These are phyloP conservation scores for Toxostoma redivivum DNA, from an alignment of 2,113 vertebrate genomes.

Conservation along the genomic window DNA sequence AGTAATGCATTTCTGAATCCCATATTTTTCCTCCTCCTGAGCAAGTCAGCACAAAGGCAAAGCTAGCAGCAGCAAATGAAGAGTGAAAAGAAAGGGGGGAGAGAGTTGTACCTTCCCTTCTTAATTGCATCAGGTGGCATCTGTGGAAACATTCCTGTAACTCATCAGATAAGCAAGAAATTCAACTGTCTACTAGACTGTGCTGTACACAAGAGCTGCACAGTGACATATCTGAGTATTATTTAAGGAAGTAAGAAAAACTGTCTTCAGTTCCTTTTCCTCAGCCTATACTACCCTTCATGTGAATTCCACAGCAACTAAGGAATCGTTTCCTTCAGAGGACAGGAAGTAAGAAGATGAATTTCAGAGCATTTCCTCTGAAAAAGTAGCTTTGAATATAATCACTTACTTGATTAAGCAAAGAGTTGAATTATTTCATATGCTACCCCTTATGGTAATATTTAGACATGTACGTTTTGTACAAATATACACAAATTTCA, in stretches of 20 bases:
- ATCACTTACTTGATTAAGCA: not conserved
- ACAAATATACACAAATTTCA: not conserved
- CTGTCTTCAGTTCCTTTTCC: not conserved
- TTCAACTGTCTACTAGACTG: not conserved
- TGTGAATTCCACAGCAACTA: not conserved
- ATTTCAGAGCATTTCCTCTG: not conserved
- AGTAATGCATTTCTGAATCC: not conserved
- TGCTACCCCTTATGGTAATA: not conserved
- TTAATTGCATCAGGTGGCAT: not conserved
- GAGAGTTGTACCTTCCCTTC: not conserved
- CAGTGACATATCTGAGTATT: not conserved
- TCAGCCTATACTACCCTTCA: not conserved
- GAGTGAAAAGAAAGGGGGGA: not conserved
- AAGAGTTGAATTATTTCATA: not conserved
- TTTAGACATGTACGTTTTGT: not conserved
- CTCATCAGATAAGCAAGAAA: not conserved
- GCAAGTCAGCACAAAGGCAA: not conserved
- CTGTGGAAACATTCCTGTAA: not conserved
- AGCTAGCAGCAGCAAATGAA: not conserved
- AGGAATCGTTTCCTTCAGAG: not conserved
- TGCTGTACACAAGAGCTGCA: not conserved
- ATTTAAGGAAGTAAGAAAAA: not conserved
- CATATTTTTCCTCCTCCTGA: not conserved
- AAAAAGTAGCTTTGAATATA: not conserved
- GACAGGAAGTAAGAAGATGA: not conserved